Evolutionary conservation across 2,888 invertebrate genomes (phyloP), one percentile per base, ranked within the genome.

Genomic region (Macaria notata): DNA sequence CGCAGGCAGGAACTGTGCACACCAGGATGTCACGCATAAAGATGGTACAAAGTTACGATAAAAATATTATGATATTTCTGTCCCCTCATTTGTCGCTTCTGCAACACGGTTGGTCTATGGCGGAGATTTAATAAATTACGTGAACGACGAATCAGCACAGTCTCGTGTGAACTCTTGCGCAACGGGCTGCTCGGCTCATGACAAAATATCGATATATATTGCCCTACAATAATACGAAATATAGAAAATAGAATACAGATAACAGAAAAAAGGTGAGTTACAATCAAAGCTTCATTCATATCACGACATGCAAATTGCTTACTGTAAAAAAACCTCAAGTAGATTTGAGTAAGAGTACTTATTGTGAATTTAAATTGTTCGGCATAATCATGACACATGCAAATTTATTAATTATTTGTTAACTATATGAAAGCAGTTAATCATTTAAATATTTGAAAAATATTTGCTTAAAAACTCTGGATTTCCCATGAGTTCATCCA

Each of bases 81-180:
- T 3, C 31, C 41, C n/a, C 9, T 41, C 33, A 9, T 47, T 45
- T 49, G 54, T 30, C 64, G 50, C 62, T 50, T 62, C 61, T 64
- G 47, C 53, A 54, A 48, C 63, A 64, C 64, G 63, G 62, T 65
- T 78, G 59, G 66, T 81, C 80, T 78, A 69, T 68, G 78, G 66
- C 69, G 66, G 75, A 69, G 82, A 83, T 83, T 89, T 88, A 86
- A 89, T 90, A 89, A 86, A 87, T 86, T 86, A 87, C 81, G 84
- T 78, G 74, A 72, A 69, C 69, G 66, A 75, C 78, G 82, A 82
- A 82, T 81, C 80, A 76, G 78, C 86, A 78, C 88, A 90, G 90
- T 90, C 85, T 81, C 73, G 85, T 84, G 85, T 69, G 77, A 80
- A 71, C 84, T 76, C 83, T 90, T 89, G 86, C 88, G 84, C 84